phyloP scores from a whole-genome alignment of 1,140 invertebrate species.

The Melitaea cinxia region DNA sequence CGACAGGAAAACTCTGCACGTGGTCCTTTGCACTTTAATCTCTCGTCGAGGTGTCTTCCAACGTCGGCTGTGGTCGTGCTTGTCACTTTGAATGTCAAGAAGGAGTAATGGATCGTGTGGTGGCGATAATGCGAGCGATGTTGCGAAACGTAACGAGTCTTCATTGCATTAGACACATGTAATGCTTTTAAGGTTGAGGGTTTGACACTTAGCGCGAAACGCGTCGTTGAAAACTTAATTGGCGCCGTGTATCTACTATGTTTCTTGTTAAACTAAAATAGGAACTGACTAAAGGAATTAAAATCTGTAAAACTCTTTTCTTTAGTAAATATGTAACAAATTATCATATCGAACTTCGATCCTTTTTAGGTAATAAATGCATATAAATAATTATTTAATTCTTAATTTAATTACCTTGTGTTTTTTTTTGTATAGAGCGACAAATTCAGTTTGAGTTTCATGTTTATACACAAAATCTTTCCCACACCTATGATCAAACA shows the following conservation, averaged over 20 bases:
- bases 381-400: too few relatives aligned
- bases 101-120: conserved; percentile 31
- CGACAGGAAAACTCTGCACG: conserved; percentile 36
- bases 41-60: conserved; percentile 33
- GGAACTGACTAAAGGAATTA: conserved; percentile 5
- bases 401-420: too few relatives aligned
- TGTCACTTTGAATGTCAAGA: conserved; percentile 35
- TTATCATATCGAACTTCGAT: too few relatives aligned
- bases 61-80: conserved; percentile 22
- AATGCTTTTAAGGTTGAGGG: conserved; percentile 43
- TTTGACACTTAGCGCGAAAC: conserved; percentile 35
- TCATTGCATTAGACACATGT: conserved; percentile 51
- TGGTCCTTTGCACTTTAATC: conserved; percentile 57
- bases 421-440: too few relatives aligned
- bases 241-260: conserved; percentile 30
- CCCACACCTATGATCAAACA: conserved; percentile 10
- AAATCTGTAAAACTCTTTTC: not conserved
- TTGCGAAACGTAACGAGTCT: conserved; percentile 21
- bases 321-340: too few relatives aligned
- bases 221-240: conserved; percentile 44
- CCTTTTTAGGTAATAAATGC: too few relatives aligned
- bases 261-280: conserved; percentile 27
- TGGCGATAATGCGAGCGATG: conserved; percentile 35
- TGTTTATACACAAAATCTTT: not conserved
- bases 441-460: too few relatives aligned